Evolutionary conservation across 2,888 invertebrate genomes (phyloP).

Genomic region (Scaptomyza polygonia): DNA sequence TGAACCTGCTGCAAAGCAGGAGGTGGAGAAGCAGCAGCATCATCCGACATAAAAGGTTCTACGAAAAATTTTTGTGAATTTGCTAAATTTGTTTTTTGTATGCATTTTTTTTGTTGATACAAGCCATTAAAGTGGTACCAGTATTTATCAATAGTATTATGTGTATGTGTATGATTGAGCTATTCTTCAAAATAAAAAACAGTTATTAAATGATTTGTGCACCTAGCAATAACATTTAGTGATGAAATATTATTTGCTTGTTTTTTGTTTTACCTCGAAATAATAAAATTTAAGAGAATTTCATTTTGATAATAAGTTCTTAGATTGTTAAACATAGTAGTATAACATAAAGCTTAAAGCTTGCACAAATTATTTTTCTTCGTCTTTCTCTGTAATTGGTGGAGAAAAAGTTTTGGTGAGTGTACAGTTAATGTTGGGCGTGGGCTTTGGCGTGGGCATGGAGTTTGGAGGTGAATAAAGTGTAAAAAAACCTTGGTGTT

Average conservation of each 20-base stretch:
- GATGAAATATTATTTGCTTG: constrained; percentile 37
- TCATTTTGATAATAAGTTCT: constrained; percentile 28
- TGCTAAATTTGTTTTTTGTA: constrained; percentile 23
- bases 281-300: constrained; percentile 40
- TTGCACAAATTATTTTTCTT: constrained; percentile 66
- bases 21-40: constrained; percentile 58
- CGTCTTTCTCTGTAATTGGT: constrained; percentile 75
- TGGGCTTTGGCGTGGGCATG: constrained; percentile 16
- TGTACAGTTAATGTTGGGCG: constrained; percentile 49
- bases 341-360: constrained; percentile 46
- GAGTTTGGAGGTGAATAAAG: constrained; percentile 8
- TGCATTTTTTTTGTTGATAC: constrained; percentile 16
- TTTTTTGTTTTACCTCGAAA: constrained; percentile 61
- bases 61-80: constrained; percentile 70
- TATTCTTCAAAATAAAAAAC: constrained; percentile 15
- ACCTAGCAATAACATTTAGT: constrained; percentile 65
- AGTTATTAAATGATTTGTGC: constrained; percentile 55
- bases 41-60: constrained; percentile 72
- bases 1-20: constrained; percentile 63
- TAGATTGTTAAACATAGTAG: constrained; percentile 41
- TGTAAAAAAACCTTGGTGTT: constrained; percentile 9
- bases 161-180: constrained; percentile 6
- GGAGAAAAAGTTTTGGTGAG: constrained; percentile 54
- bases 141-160: constrained; percentile 6
- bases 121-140: constrained; percentile 48